Conservation (phyloP, 2,797 vertebrate genomes). For the Chloroceryle amazona region DNA sequence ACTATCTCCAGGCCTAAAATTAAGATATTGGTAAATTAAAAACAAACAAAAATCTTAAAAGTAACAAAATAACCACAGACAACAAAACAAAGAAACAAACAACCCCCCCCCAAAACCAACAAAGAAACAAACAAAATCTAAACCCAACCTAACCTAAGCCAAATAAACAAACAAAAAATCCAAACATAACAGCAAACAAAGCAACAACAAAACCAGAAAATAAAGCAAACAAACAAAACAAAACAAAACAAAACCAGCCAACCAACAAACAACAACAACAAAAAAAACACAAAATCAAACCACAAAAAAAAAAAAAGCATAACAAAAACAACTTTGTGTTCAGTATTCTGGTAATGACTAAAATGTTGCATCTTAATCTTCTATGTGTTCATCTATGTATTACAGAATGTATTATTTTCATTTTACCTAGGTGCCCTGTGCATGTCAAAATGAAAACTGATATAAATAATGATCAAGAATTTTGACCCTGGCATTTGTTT, state of each 20-base stretch:
- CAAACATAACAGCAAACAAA: too few species aligned
- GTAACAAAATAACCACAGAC: too few species aligned
- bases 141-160: too few species aligned
- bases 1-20: neutral
- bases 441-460: neutral
- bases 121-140: too few species aligned
- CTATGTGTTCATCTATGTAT: neutral
- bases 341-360: neutral
- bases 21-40: neutral
- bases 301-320: neutral
- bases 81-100: too few species aligned
- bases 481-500: neutral
- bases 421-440: neutral
- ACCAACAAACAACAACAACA: fast-evolving
- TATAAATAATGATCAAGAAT: neutral
- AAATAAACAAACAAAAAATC: too few species aligned
- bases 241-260: neutral
- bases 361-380: neutral
- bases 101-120: too few species aligned
- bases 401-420: neutral
- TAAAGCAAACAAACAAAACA: neutral
- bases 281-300: neutral
- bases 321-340: neutral
- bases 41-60: neutral
- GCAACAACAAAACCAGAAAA: neutral